Evolutionary conservation across 2,797 vertebrate genomes (phyloP), one percentile per base, ranked within the genome.

Genomic region (Danio tinwini): DNA sequence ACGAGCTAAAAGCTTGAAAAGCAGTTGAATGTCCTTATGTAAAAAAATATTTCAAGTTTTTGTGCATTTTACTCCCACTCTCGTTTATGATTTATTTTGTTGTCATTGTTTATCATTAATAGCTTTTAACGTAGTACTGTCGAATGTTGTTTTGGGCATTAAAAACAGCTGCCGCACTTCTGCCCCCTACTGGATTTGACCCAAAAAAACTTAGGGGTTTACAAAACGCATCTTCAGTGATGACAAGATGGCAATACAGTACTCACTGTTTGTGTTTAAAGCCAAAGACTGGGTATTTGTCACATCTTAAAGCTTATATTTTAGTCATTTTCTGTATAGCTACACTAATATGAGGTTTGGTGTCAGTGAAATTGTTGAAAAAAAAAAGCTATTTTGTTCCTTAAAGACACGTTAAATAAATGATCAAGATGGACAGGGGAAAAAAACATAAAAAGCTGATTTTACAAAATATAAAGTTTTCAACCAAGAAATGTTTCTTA

Each of bases 111-210:
- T 1, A 29, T 29, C 3, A 29, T 29, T 29, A 29, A 29, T 3
- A 29, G 29, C 29, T 29, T 29, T 29, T 29, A 29, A 29, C 29
- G 29, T 29, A 29, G 1, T 29, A 29, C 29, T 29, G 29, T 29
- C 29, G 3, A 29, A 29, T 29, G 29, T n/a, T n/a, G n/a, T 29
- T 29, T 29, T 29, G 29, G 29, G 29, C 29, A 29, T 5, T 5
- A 63, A n/a, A 40, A 8, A 61, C 14, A 49, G 9, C 21, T 61
- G 21, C 21, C 12, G 44, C n/a, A 7, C 29, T 7, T 62, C 56
- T 62, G 72, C 72, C 56, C 29, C 16, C 72, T 74, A 17, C 58
- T 74, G 72, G 58, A 17, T 39, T 50, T 40, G 0, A 39, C 5
- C 4, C 10, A 8, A 58, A 0, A 44, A 10, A 9, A 37, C 13